Evolutionary conservation across 2,797 vertebrate species (phyloP), one percentile per base, ranked within the genome.

Genomic region (Coregonus ussuriensis): DNA sequence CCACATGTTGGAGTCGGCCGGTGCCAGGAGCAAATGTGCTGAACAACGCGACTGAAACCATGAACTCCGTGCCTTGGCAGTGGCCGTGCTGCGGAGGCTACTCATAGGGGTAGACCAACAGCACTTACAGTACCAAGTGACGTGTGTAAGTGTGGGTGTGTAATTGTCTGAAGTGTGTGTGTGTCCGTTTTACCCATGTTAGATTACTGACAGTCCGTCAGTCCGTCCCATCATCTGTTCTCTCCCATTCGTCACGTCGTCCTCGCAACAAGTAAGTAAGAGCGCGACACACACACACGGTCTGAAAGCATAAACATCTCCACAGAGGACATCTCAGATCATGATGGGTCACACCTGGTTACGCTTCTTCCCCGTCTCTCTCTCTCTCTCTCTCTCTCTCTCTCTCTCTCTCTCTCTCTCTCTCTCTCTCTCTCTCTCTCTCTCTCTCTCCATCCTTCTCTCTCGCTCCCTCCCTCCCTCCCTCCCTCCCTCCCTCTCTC

Each of bases 341-440:
- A 85, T 87, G 90, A 92, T 89, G 88, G 90, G 91, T 93, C 92
- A 90, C 93, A 94, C 93, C 92, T 94, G 93, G 93, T 91, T 90
- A 89, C 90, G 86, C 90, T 93, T 94, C 90, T 89, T 89, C 84
- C 31, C 69, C n/a, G 4, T 52, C 14, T 37, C 11, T n/a, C 31
- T 41, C 56, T 15, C 47, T 37, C n/a, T 66, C 51, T 29, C 7
- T 41, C 14, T 37, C 11, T 11, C 21, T 31, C 56, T 15, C 31
- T 9, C n/a, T 52, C 51, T 16, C 21, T 15, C 25, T 41, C 69
- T 67, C 59, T 68, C 66, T 52, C 74, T 15, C 37, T 11, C 59
- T 35, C 91, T 92, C 93, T n/a, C 74, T 21, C 21, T n/a, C 54
- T 63, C 66, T 59, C 72, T 63, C 63, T 15, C 1, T 9, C 62